Evolutionary conservation across 2,113 vertebrate genomes (phyloP), one percentile per base, ranked within the genome.

Genomic region (Pitta sordida): DNA sequence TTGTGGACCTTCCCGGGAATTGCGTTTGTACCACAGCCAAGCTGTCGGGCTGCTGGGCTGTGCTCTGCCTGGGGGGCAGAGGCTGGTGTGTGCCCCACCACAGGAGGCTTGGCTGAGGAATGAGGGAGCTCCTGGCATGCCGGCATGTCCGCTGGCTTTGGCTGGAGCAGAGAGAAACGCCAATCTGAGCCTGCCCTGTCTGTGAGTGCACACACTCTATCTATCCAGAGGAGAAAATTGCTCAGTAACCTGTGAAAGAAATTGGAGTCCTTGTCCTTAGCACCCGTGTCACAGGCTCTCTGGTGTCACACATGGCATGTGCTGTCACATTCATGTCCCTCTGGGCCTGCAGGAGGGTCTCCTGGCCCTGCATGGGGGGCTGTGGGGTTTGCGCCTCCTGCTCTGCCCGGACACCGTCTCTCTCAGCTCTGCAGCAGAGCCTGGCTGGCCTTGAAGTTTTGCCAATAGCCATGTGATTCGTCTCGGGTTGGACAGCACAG

Each of bases 261-360:
- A 58, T 3, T 11, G 5, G 15, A 48, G 5, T 79, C 13, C 19
- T 30, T 7, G 5, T 43, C 30, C 52, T 55, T 15, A 24, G n/a
- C 15, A 19, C 4, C 8, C 0, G 0, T 9, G 22, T 27, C 0
- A 0, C 0, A 2, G 55, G 20, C 8, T 74, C 13, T 65, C 27
- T 22, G 21, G 24, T 23, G 60, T 20, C 52, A 9, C 27, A 1
- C 0, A 0, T 2, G 13, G 51, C 8, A 0, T 2, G 19, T 68
- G 53, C 55, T 36, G 24, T 34, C 62, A 10, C 3, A 3, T 15
- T 53, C 0, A 1, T 0, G 32, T 68, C 13, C 24, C 29, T 8
- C 14, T 26, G 41, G 44, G 8, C 37, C 69, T 56, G 46, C 37
- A 29, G 62, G 52, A 46, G 32, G 41, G 17, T 53, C 9, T 84